Conservation (phyloP, 2,797 vertebrate genomes). For the Oreochromis grahami region DNA sequence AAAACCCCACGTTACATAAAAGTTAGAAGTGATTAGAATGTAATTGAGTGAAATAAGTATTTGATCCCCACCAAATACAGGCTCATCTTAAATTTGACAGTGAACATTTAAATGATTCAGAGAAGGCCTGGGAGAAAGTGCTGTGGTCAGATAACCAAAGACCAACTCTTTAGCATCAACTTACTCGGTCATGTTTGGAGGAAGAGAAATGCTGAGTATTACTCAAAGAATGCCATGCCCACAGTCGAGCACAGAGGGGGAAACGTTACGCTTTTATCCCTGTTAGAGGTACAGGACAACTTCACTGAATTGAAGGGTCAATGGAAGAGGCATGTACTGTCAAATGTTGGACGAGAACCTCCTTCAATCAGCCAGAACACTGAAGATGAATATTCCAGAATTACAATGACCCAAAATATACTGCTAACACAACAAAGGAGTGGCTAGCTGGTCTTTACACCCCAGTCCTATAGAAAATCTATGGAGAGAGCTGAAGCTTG, state of each 20-base stretch:
- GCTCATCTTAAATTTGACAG: background rate
- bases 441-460: background rate
- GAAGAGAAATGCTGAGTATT: background rate
- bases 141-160: background rate
- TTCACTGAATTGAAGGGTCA: background rate
- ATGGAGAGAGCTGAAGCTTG: background rate
- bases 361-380: background rate
- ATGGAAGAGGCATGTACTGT: background rate
- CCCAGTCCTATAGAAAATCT: background rate
- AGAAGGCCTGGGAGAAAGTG: background rate
- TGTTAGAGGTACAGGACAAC: background rate
- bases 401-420: background rate
- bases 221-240: background rate
- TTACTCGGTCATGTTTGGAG: background rate
- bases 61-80: background rate
- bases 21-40: background rate
- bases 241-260: background rate
- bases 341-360: background rate
- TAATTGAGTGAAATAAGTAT: background rate
- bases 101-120: background rate
- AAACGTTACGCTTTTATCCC: background rate
- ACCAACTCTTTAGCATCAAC: background rate
- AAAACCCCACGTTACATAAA: background rate
- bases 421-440: background rate
- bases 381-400: background rate